A percentile compares a stretch with the other conserved stretches of the same genome.
These are phyloP conservation scores for Balaenoptera acutorostrata DNA, from an alignment of 2,113 vertebrate genomes.

Conservation along the genomic window DNA sequence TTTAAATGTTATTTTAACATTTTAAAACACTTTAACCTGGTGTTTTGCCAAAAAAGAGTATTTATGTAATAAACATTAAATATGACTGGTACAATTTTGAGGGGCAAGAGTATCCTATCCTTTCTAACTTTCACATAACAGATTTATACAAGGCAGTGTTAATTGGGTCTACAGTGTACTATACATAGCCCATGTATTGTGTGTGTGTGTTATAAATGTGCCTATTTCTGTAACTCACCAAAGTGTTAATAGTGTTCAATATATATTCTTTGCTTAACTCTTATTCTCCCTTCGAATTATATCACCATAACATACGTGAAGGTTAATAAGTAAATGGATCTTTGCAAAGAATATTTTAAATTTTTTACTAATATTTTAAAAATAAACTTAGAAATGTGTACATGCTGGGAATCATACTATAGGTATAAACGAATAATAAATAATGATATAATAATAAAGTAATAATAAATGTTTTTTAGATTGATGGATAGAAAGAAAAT, in stretches of 20 bases:
- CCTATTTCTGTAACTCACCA: not conserved
- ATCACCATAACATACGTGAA: not conserved
- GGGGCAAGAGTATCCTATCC: not conserved
- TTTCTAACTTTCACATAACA: not conserved
- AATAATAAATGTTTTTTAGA: not conserved
- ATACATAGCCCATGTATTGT: not conserved
- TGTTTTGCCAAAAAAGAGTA: not conserved
- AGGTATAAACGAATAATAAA: not conserved
- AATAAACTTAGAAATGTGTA: not conserved
- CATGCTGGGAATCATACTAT: not conserved
- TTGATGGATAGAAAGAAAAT: not conserved
- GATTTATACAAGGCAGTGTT: not conserved
- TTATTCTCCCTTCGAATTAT: not conserved
- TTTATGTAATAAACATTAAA: constrained; percentile 40
- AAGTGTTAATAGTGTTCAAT: not conserved
- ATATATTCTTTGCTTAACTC: not conserved
- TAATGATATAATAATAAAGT: not conserved
- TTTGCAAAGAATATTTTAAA: not conserved
- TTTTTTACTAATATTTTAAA: not conserved
- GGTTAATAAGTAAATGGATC: not conserved
- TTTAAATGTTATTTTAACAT: too few relatives aligned
- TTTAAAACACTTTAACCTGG: not conserved
- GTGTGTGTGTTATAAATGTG: not conserved
- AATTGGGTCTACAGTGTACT: not conserved
- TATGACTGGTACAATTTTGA: not conserved